Base-by-base conservation (phyloP, 2,888 invertebrate genomes). In the Drosophila nr. perissopoda region DNA sequence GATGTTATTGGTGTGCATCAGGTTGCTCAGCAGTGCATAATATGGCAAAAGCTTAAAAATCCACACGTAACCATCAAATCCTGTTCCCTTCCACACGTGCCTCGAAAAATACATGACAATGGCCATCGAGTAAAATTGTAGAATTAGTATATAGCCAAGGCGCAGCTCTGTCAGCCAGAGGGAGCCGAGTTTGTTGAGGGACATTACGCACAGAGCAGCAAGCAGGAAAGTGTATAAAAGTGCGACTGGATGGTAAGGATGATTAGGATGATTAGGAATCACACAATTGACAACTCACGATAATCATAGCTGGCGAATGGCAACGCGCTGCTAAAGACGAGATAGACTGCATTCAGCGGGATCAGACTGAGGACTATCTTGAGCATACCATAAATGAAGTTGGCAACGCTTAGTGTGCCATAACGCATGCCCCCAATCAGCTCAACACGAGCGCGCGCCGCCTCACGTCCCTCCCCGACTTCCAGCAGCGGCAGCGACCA, bases 361-460 rank as follows among this genome's bases (percentile, higher is more conserved):
- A 79, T 29, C 34, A 76, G 21, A n/a, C 76, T 70, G 16, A 48
- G 10, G 4, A 62, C 0, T 6, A 70, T 11, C 60, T 70, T 53
- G 4, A 53, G 6, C 10, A 67, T n/a, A 6, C 60, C 45, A 33
- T 70, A 76, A 4, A 74, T 25, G 8, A 80, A 77, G 25, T 70
- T 63, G 40, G 62, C 76, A 8, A 61, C 10, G 29, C 48, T 69
- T 1, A 77, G 16, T 2, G 58, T 59, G 21, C 31, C 29, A 10
- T 36, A 62, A 25, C 56, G 65, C 77, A 79, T 76, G 13, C 80
- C 80, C 1, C 53, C 62, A 21, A 79, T 61, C n/a, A 80, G 34
- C 25, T 77, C 80, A 4, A 69, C 2, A 6, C 63, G 70, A 4
- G 31, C n/a, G n/a, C 66, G 61, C 13, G 53, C 40, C 18, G 38